Percentiles rank a stretch among this genome's conserved stretches.
Conservation (phyloP, 2,113 vertebrate genomes). For the Benitochromis conjunctus region DNA sequence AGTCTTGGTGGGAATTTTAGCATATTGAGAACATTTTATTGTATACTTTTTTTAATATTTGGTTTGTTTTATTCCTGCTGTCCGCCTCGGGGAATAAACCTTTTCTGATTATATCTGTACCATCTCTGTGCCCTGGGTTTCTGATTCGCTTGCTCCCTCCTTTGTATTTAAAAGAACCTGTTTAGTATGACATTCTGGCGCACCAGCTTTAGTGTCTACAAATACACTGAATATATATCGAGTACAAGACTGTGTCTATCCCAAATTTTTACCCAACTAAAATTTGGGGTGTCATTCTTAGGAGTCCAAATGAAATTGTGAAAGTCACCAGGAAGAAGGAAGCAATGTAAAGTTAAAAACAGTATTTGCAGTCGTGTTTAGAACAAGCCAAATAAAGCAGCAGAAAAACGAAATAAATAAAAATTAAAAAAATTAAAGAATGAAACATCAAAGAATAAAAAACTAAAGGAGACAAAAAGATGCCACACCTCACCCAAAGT, state of each 20-base stretch:
- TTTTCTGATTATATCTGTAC: too few species aligned
- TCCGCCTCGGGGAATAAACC: too few species aligned
- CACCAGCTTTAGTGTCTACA: too few species aligned
- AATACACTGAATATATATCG: neutral
- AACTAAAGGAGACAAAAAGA: neutral
- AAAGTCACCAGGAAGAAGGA: neutral
- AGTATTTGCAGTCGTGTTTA: neutral
- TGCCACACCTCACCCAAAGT: neutral
- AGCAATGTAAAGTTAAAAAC: neutral
- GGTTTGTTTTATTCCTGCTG: too few species aligned
- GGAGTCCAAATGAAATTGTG: neutral
- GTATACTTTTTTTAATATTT: too few species aligned
- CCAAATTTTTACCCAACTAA: neutral
- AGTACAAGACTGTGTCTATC: neutral
- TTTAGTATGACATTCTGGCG: too few species aligned
- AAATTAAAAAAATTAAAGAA: neutral
- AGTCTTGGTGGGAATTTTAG: too few species aligned
- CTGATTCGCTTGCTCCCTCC: too few species aligned
- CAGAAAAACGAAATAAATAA: neutral
- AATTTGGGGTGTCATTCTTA: neutral
- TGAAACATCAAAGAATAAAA: neutral
- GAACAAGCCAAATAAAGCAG: neutral
- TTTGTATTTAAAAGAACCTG: too few species aligned
- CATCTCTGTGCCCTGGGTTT: too few species aligned
- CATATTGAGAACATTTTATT: too few species aligned